Evolutionary conservation across 2,797 vertebrate genomes (phyloP), one percentile per base, ranked within the genome.

Genomic region (Spea hammondii): DNA sequence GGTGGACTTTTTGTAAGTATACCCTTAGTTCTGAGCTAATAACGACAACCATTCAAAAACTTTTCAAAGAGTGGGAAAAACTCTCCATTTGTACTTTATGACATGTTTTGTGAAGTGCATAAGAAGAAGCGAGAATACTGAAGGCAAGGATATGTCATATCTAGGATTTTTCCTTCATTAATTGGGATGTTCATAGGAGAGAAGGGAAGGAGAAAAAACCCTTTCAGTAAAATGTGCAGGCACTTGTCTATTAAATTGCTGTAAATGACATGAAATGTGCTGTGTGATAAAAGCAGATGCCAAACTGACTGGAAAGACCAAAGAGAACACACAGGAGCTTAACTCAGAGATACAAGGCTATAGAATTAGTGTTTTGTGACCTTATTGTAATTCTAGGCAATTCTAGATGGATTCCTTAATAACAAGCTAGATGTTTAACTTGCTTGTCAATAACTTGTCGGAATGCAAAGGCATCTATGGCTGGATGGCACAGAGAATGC

Each of bases 251-350:
- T 50, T 72, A 71, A 53, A 47, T 84, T 78, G 66, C 65, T 7
- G 69, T 45, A 78, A 51, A 12, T 82, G 69, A 83, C 79, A 74
- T 76, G 48, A 69, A 53, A 78, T 0, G 4, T 70, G 78, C 80
- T 76, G 73, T 48, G 74, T 59, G 64, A 81, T 49, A 13, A 70
- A 76, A 85, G 81, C 9, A 77, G 65, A 78, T 11, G 48, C 32
- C 79, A 8, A 80, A 82, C 65, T n/a, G 59, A 80, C 64, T 70
- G 82, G 83, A 79, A 84, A 44, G 70, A 4, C 75, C 60, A 83
- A 83, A 74, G 62, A 59, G 78, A 82, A 53, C 8, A 75, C 79
- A 71, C 65, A 60, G 59, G 67, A 71, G 67, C 59, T 71, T 80
- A 76, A 80, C 79, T 73, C 55, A 76, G 59, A 80, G 73, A 80